Percentiles rank a stretch among this genome's conserved stretches.
Conservation (phyloP, 2,888 invertebrate genomes). For the Autographa pulchrina region DNA sequence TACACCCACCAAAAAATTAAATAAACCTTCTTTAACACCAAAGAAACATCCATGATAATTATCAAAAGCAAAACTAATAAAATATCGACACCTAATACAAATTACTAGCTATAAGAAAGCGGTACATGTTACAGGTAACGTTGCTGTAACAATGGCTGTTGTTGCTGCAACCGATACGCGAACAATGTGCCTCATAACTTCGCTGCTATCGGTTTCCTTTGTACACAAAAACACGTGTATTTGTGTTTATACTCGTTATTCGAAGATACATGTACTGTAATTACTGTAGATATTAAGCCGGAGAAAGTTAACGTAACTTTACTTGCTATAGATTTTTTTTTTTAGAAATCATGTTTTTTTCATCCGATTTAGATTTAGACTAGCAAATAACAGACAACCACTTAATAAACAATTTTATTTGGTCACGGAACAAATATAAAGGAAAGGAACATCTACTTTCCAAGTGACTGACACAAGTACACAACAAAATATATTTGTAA, state of each 20-base stretch:
- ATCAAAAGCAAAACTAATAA: neutral
- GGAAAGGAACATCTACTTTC: neutral
- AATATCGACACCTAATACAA: slow-evolving; percentile 20
- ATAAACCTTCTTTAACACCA: too few relatives aligned
- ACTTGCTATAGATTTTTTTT: too few relatives aligned
- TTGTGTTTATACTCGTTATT: slow-evolving; percentile 26
- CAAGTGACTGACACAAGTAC: neutral
- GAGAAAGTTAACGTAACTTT: too few relatives aligned
- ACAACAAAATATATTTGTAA: slow-evolving; percentile 24
- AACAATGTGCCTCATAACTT: slow-evolving; percentile 50
- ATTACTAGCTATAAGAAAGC: slow-evolving; percentile 41
- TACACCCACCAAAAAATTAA: too few relatives aligned
- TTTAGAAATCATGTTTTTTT: too few relatives aligned
- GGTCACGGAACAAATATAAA: neutral
- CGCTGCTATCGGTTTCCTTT: slow-evolving; percentile 35
- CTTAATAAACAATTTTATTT: neutral
- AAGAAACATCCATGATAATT: too few relatives aligned
- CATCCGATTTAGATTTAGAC: neutral
- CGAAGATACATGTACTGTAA: neutral
- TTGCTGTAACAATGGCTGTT: slow-evolving; percentile 42
- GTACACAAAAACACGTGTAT: slow-evolving; percentile 29
- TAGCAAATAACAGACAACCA: slow-evolving; percentile 1
- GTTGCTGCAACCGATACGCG: slow-evolving; percentile 49
- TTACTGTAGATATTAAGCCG: neutral
- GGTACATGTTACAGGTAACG: slow-evolving; percentile 35